Evolutionary conservation across 64 coral and sea anemone genomes (phyloP).

Genomic region (Montipora cactus): DNA sequence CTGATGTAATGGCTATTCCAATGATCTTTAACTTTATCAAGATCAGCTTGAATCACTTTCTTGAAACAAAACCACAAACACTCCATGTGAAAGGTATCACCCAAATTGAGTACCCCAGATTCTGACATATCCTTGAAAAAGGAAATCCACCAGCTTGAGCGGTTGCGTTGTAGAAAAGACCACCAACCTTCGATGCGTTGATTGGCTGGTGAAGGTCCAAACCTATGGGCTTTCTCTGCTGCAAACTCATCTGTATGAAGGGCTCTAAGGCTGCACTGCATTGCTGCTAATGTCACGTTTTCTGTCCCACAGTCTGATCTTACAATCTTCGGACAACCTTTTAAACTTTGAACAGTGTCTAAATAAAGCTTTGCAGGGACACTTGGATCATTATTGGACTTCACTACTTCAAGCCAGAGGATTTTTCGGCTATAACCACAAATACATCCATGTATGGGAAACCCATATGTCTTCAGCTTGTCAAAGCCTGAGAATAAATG

Average conservation of each 20-base stretch:
- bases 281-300: conserved; percentile 54
- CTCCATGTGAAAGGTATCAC: conserved; percentile 41
- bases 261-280: conserved; percentile 33
- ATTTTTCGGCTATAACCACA: conserved; percentile 1
- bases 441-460: neutral
- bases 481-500: neutral
- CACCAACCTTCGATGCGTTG: conserved; percentile 46
- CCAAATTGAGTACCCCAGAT: conserved; percentile 15
- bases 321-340: conserved; percentile 55
- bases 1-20: conserved; percentile 53
- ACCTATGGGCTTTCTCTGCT: conserved; percentile 2
- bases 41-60: conserved; percentile 27
- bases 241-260: neutral
- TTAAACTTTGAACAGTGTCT: conserved; percentile 24
- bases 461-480: neutral
- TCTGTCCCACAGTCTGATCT: conserved; percentile 59
- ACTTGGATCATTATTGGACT: neutral
- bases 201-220: conserved; percentile 43
- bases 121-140: conserved; percentile 22
- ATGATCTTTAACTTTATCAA: conserved; percentile 26
- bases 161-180: neutral
- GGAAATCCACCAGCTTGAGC: conserved; percentile 34
- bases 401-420: neutral
- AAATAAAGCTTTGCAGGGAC: neutral
- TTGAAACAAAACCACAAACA: conserved; percentile 57